Evolutionary conservation across 2,888 invertebrate genomes (phyloP).

Genomic region (Oxystoma pomonae): DNA sequence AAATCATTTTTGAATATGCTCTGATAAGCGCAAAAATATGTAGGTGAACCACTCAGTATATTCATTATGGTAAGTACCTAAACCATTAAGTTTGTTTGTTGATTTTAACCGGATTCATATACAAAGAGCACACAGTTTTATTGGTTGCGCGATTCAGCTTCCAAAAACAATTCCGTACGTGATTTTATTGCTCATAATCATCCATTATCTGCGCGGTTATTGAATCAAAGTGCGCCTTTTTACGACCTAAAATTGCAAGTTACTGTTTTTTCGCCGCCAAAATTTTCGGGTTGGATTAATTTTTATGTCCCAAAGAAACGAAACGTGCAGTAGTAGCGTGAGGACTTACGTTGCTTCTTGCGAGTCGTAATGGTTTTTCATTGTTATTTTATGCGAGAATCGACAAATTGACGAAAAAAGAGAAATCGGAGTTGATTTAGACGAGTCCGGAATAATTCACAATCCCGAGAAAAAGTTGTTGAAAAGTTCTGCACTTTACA

Average conservation of each 20-base stretch:
- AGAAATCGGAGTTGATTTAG: background rate
- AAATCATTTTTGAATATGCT: no score
- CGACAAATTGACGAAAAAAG: background rate
- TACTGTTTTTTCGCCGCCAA: slow-evolving; percentile 1
- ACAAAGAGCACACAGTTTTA: background rate
- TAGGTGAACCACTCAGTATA: no score
- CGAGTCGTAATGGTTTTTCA: background rate
- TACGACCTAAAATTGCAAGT: slow-evolving; percentile 15
- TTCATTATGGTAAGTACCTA: no score
- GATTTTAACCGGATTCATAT: background rate
- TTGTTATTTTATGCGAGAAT: background rate
- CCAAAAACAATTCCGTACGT: background rate
- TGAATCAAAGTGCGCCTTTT: slow-evolving; percentile 13
- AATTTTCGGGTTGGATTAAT: background rate
- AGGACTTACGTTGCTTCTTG: background rate
- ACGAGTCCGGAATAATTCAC: background rate
- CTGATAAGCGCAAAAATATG: no score
- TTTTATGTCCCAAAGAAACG: background rate
- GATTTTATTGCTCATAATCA: slow-evolving; percentile 14
- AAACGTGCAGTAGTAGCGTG: background rate
- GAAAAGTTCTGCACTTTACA: background rate
- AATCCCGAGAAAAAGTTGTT: background rate
- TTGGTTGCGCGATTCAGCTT: background rate
- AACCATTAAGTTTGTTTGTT: no score
- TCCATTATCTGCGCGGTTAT: slow-evolving; percentile 9